Percentiles rank a stretch among this genome's conserved stretches.
Evolutionary conservation across 1,140 invertebrate species (phyloP).

Genomic region (Pantala flavescens): DNA sequence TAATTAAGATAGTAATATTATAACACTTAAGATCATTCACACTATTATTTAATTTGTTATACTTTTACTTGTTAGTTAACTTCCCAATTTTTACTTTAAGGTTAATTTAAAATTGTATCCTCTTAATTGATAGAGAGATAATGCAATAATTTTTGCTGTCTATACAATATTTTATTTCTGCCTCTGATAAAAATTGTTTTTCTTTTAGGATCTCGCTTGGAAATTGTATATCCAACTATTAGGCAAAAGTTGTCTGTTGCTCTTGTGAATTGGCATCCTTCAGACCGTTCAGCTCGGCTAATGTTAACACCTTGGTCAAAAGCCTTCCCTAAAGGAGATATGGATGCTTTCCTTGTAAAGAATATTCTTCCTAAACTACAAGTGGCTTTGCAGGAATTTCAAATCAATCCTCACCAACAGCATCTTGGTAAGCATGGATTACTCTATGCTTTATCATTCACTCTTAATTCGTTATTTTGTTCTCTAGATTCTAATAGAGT

Average conservation of each 20-base stretch:
- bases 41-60: too few species aligned
- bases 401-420: conserved; percentile 80
- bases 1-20: too few species aligned
- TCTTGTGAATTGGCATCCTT: conserved; percentile 82
- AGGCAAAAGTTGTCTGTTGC: conserved; percentile 82
- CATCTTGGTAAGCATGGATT: conserved; percentile 45
- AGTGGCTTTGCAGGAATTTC: conserved; percentile 55
- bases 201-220: conserved; percentile 46
- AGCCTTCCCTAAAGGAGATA: conserved; percentile 69
- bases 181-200: not conserved
- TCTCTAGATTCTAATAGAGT: too few species aligned
- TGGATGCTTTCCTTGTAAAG: conserved; percentile 75
- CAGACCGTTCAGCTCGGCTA: conserved; percentile 80
- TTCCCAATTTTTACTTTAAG: too few species aligned
- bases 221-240: conserved; percentile 82
- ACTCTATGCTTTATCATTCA: not conserved
- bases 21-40: too few species aligned
- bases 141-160: too few species aligned
- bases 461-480: too few species aligned
- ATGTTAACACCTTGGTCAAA: conserved; percentile 87
- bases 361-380: conserved; percentile 88
- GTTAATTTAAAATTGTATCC: too few species aligned
- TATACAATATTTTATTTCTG: not conserved
- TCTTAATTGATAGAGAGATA: too few species aligned
- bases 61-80: too few species aligned